These are phyloP conservation scores for Cabera pusaria DNA, from an alignment of 2,888 invertebrate genomes.

Conservation along the genomic window DNA sequence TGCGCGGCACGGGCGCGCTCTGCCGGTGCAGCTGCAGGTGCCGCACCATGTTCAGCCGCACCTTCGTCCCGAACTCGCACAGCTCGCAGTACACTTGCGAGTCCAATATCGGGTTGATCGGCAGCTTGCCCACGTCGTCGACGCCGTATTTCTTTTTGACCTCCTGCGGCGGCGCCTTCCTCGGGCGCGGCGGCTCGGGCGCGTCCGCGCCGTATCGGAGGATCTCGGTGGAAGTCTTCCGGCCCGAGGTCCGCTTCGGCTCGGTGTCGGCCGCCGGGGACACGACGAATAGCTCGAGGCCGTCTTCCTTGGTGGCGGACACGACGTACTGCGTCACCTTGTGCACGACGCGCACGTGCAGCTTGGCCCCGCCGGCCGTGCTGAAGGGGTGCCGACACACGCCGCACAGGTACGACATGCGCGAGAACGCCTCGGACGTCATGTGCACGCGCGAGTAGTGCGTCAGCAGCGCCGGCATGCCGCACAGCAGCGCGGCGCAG, in stretches of 20 bases:
- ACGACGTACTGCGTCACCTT: slow-evolving; percentile 1
- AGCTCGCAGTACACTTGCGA: slow-evolving; percentile 84
- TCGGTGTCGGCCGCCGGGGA: not conserved
- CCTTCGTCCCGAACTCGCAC: slow-evolving; percentile 88
- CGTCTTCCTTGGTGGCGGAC: not conserved
- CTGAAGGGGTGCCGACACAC: slow-evolving; percentile 6
- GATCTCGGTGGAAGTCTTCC: slow-evolving; percentile 20
- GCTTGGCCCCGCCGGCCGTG: slow-evolving; percentile 8
- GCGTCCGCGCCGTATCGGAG: slow-evolving; percentile 79
- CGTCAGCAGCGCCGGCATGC: slow-evolving; percentile 32
- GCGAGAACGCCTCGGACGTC: not conserved
- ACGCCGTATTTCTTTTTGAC: slow-evolving; percentile 71
- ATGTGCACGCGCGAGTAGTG: slow-evolving; percentile 42
- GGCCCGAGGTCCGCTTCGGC: slow-evolving; percentile 3
- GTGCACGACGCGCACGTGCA: slow-evolving; percentile 13
- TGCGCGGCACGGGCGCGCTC: slow-evolving; percentile 85
- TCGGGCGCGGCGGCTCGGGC: slow-evolving; percentile 3
- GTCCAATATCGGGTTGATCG: slow-evolving; percentile 85
- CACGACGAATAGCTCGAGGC: not conserved
- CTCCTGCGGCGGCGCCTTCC: slow-evolving; percentile 12
- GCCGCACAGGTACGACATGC: slow-evolving; percentile 2
- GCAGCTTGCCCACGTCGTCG: slow-evolving; percentile 85
- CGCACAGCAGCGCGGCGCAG: slow-evolving; percentile 13
- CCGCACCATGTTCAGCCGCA: slow-evolving; percentile 87
- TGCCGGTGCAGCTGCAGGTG: slow-evolving; percentile 87